phyloP scores from a whole-genome alignment of 2,113 vertebrate genomes.

The Megalops atlanticus region DNA sequence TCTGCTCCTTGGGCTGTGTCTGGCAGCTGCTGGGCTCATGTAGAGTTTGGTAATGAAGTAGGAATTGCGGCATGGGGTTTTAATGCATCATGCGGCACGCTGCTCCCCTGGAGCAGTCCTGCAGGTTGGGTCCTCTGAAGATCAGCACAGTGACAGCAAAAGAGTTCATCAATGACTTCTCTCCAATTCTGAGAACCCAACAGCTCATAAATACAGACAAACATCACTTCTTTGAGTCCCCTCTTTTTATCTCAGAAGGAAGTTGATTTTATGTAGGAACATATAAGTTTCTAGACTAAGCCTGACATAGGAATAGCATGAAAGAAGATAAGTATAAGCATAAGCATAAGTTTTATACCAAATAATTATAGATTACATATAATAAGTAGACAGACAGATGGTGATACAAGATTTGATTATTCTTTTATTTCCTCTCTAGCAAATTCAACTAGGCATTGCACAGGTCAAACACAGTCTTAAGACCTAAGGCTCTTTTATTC shows the following conservation, averaged over 20 bases:
- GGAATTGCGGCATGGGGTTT: neutral
- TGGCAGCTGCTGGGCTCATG: neutral
- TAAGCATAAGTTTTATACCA: neutral
- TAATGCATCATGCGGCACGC: neutral
- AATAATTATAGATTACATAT: neutral
- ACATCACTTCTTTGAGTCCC: neutral
- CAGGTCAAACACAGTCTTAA: too few species aligned
- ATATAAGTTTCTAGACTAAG: neutral
- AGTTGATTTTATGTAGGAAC: neutral
- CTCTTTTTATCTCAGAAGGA: neutral
- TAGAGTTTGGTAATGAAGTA: constrained; percentile 9
- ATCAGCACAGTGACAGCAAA: neutral
- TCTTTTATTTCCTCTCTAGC: too few species aligned
- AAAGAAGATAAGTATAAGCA: neutral
- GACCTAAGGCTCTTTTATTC: too few species aligned
- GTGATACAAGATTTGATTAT: too few species aligned
- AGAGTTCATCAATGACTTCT: neutral
- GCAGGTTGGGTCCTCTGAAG: neutral
- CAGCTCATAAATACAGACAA: constrained; percentile 7
- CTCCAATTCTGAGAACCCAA: neutral
- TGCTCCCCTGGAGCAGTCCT: neutral
- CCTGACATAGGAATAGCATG: neutral
- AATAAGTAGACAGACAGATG: neutral
- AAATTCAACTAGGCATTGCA: too few species aligned
- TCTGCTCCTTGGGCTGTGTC: neutral